Percentiles rank a stretch among this genome's conserved stretches.
phyloP scores from a whole-genome alignment of 2,113 vertebrate genomes.

The Eulemur rufifrons region DNA sequence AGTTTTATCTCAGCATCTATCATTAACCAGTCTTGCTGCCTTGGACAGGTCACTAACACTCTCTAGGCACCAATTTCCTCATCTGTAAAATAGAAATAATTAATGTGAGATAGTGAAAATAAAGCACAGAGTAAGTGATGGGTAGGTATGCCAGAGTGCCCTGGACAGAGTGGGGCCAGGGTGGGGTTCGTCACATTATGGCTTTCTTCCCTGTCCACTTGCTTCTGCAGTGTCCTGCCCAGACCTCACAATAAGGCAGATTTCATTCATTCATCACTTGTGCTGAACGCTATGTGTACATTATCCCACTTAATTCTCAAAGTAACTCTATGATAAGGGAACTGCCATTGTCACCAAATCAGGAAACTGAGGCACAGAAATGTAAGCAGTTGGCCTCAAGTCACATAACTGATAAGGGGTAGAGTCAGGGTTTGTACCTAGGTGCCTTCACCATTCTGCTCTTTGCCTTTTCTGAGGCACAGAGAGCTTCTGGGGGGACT shows the following conservation, averaged over 20 bases:
- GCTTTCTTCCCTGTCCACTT: background rate
- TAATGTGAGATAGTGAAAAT: background rate
- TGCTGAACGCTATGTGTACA: background rate
- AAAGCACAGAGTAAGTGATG: background rate
- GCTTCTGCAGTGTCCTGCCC: background rate
- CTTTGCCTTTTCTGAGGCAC: background rate
- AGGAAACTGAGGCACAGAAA: constrained; percentile 43
- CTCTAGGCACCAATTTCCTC: background rate
- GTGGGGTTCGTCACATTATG: background rate
- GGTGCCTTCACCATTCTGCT: background rate
- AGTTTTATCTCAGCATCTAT: background rate
- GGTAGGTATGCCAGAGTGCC: background rate
- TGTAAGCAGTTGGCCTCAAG: background rate
- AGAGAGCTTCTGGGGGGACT: background rate
- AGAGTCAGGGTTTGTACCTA: background rate
- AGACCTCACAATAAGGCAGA: background rate
- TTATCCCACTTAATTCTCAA: constrained; percentile 37
- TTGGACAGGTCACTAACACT: background rate
- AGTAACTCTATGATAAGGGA: background rate
- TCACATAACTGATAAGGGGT: background rate
- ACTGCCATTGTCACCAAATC: background rate
- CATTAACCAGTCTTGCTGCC: background rate
- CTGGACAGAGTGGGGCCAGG: background rate
- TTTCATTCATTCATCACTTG: constrained; percentile 30
- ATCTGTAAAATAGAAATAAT: background rate